Conservation (phyloP, 2,797 vertebrate species). For the Scyliorhinus canicula region DNA sequence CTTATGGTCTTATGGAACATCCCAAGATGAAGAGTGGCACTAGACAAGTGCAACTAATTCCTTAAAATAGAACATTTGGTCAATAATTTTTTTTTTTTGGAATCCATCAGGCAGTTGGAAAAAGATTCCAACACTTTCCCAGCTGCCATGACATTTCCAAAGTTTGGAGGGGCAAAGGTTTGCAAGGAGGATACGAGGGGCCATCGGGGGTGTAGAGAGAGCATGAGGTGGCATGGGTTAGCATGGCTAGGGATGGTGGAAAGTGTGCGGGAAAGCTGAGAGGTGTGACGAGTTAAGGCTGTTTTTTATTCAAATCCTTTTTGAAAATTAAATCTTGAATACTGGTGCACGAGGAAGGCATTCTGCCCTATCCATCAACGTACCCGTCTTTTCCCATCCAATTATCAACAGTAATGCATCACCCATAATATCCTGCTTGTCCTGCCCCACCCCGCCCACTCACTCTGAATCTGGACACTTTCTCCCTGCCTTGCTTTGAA, state of each 20-base stretch:
- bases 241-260: background rate
- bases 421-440: background rate
- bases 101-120: background rate
- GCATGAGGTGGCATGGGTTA: background rate
- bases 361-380: too few relatives aligned
- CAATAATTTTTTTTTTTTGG: background rate
- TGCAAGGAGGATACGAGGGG: background rate
- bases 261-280: background rate
- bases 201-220: too few relatives aligned
- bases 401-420: background rate
- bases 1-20: too few relatives aligned
- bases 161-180: background rate
- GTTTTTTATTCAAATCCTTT: background rate
- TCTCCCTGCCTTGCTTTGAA: background rate
- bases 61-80: background rate
- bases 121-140: background rate
- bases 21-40: background rate
- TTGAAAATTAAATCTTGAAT: background rate
- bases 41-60: background rate
- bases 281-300: background rate
- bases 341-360: too few relatives aligned
- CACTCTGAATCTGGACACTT: background rate
- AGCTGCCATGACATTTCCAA: background rate
- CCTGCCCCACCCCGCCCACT: too few relatives aligned
- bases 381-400: too few relatives aligned